Evolutionary conservation across 2,888 invertebrate genomes (phyloP), one percentile per base, ranked within the genome.

Genomic region (Pristionchus mayeri): DNA sequence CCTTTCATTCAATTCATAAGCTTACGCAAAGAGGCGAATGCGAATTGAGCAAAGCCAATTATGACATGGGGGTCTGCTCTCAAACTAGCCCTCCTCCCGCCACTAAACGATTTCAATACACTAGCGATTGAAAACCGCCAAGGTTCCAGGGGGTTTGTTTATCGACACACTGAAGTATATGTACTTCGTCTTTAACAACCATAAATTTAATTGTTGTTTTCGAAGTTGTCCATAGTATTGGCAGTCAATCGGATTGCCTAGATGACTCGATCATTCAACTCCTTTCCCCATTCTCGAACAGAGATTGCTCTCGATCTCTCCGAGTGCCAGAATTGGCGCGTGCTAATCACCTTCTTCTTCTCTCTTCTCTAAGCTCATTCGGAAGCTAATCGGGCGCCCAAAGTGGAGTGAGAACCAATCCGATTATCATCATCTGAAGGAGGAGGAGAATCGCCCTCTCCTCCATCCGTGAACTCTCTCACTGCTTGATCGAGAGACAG

Each of bases 61-160:
- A 60, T 60, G 57, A 60, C 57, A 60, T 60, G 27, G 54, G 18
- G 54, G 27, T 30, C 57, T 27, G 57, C 30, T 60, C 57, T 60
- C 57, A 60, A 60, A 60, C 57, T 60, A 60, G 57, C 57, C 57
- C 57, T 60, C 30, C 57, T 24, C 30, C 13, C 57, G 57, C 30
- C 57, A 7, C 57, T 60, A 60, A 60, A 60, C 57, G 57, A 30
- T 60, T 60, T 60, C 57, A 9, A 0, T 27, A 2, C 52, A 52
- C n/a, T 52, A 16, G 2, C 57, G 57, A 60, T 60, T 30, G 24
- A 60, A 60, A 60, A 60, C 57, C 16, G 27, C 57, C 27, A 30
- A 9, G 27, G 57, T 24, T 60, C 27, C 4, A n/a, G 9, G 21
- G 3, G 52, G 54, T 24, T 9, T 54, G 54, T 27, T 3, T 18